phyloP scores from a whole-genome alignment of 2,888 invertebrate genomes.

The Ochropleura plecta region DNA sequence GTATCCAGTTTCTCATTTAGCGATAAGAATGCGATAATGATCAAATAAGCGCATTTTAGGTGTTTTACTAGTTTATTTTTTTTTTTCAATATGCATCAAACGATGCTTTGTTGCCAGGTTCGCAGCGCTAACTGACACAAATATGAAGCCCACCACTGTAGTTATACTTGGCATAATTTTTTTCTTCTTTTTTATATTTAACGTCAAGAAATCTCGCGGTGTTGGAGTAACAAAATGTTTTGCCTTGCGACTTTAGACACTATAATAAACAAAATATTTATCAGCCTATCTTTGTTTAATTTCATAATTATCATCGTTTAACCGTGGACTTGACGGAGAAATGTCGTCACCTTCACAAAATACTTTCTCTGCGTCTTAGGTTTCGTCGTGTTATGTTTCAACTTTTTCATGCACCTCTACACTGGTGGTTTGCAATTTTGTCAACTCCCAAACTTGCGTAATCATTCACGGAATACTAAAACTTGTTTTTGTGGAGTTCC shows the following conservation, averaged over 20 bases:
- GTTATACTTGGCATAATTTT: slow-evolving; percentile 76
- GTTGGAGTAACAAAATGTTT: slow-evolving; percentile 21
- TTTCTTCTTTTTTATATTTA: slow-evolving; percentile 54
- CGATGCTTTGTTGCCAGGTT: slow-evolving; percentile 72
- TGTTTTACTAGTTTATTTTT: slow-evolving; percentile 51
- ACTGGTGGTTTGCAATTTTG: slow-evolving; percentile 78
- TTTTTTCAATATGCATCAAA: slow-evolving; percentile 68
- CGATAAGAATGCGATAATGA: slow-evolving; percentile 42
- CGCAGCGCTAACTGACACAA: slow-evolving; percentile 69
- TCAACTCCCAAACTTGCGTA: slow-evolving; percentile 83
- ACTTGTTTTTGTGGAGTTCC: slow-evolving; percentile 80
- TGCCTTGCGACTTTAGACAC: slow-evolving; percentile 29
- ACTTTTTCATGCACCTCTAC: slow-evolving; percentile 77
- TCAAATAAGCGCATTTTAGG: slow-evolving; percentile 32
- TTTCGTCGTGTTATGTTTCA: slow-evolving; percentile 77
- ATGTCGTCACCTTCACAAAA: slow-evolving; percentile 73
- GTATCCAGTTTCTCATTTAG: slow-evolving; percentile 51
- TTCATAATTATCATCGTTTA: slow-evolving; percentile 71
- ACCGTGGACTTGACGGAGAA: slow-evolving; percentile 67
- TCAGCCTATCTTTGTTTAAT: slow-evolving; percentile 63
- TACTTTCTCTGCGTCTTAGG: slow-evolving; percentile 81
- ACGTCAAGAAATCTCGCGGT: slow-evolving; percentile 50
- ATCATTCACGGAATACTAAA: slow-evolving; percentile 78
- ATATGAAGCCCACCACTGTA: slow-evolving; percentile 62
- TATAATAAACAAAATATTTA: slow-evolving; percentile 56